Base-by-base conservation (phyloP, 2,888 invertebrate species). In the Blera fallax region DNA sequence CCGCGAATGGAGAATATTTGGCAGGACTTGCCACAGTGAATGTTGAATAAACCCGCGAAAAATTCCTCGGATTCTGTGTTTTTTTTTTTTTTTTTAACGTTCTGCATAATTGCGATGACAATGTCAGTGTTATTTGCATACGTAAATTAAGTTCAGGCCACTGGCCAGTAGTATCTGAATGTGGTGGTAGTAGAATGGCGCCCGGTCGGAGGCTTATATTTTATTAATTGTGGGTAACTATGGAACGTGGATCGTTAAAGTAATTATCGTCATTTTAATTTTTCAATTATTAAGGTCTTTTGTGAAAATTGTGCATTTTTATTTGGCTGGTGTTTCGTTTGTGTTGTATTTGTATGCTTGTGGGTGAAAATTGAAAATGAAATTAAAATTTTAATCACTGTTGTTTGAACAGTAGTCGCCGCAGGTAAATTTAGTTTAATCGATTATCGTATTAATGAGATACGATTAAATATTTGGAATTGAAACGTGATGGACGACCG, bases 191-290 rank as follows among this genome's bases (percentile, higher is more conserved):
- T 3, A 1, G 45, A 10, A 1, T 1, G 6, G 37, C 8, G 40
- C 24, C n/a, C n/a, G 16, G 14, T 24, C 43, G 10, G 1, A n/a
- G 8, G 29, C 65, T 52, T 60, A 65, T 82, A 65, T 72, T 78
- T 78, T 72, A 82, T 73, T 79, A 78, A 58, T 79, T 79, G 29
- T 50, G 54, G 54, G 45, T 54, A 37, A 29, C 52, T 52, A n/a
- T 67, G 48, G 62, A 62, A 69, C 52, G 60, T 40, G 37, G 52
- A 79, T 73, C 52, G 79, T 83, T 83, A 83, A 83, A 83, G 79
- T 79, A 79, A 83, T 83, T 83, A 83, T 79, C 65, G 73, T 83
- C 58, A 83, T 83, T 79, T 79, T 79, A 24, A 73, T 83, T 79
- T 83, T 83, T 83, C 79, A 83, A 83, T 83, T 83, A 83, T 79